Percentiles rank a stretch among this genome's conserved stretches.
Conservation (phyloP, 1,140 invertebrate species). For the Hylaeus anthracinus region DNA sequence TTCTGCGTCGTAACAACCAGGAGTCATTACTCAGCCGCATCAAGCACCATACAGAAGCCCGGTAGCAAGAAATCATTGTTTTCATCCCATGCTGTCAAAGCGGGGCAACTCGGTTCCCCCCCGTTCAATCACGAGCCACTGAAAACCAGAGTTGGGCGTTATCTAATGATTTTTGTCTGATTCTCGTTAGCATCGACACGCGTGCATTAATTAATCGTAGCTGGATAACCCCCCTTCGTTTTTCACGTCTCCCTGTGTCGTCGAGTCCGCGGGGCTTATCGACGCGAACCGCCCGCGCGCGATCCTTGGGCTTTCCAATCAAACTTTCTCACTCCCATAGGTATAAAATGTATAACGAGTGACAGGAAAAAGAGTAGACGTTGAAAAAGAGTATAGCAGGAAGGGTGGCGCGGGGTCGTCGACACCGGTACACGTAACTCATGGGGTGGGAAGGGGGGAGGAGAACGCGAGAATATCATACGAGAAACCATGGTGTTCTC, state of each 20-base stretch:
- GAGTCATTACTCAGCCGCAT: slow-evolving; percentile 62
- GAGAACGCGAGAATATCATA: slow-evolving; percentile 40
- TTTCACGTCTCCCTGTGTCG: background rate
- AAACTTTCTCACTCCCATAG: slow-evolving; percentile 52
- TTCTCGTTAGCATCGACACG: slow-evolving; percentile 61
- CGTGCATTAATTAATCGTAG: slow-evolving; percentile 63
- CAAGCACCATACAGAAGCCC: slow-evolving; percentile 43
- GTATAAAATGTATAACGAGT: slow-evolving; percentile 64
- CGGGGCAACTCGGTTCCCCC: slow-evolving; percentile 1
- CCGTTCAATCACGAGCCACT: slow-evolving; percentile 52
- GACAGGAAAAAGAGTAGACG: slow-evolving; percentile 4
- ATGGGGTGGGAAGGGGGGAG: slow-evolving; percentile 5
- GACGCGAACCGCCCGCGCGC: no score
- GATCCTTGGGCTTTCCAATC: slow-evolving; percentile 50
- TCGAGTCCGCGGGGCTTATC: slow-evolving; percentile 4
- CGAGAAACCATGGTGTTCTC: slow-evolving; percentile 60
- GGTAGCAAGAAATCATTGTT: slow-evolving; percentile 61
- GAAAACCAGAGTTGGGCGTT: slow-evolving; percentile 34
- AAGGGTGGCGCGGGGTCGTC: slow-evolving; percentile 1
- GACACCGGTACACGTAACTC: slow-evolving; percentile 14
- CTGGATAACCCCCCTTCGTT: slow-evolving; percentile 3
- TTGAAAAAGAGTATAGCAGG: background rate
- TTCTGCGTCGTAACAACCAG: slow-evolving; percentile 24
- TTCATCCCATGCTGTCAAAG: slow-evolving; percentile 48
- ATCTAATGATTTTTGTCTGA: slow-evolving; percentile 59